Evolutionary conservation across 2,113 vertebrate species (phyloP).

Genomic region (Cariama cristata): DNA sequence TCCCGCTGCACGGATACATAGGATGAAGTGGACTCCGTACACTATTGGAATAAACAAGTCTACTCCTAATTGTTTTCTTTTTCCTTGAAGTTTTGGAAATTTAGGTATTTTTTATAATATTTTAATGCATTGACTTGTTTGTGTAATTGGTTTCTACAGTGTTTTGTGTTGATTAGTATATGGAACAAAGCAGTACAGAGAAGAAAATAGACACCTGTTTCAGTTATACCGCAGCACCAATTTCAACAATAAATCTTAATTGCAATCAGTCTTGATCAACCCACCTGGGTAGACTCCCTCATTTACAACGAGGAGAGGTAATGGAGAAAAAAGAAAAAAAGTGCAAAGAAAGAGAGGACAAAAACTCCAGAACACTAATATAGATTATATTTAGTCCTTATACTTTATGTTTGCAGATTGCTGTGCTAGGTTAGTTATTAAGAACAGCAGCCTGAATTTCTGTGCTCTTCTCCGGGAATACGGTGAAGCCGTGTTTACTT

Average conservation of each 20-base stretch:
- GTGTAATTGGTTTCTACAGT: neutral
- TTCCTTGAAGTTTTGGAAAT: neutral
- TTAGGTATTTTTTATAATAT: neutral
- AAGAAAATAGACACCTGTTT: constrained; percentile 59
- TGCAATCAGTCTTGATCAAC: constrained; percentile 61
- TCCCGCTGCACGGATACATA: neutral
- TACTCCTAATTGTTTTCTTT: neutral
- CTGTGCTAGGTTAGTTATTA: neutral
- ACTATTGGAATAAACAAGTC: neutral
- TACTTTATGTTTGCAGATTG: neutral
- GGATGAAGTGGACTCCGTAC: neutral
- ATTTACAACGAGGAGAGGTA: neutral
- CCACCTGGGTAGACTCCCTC: constrained; percentile 41
- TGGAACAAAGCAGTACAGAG: constrained; percentile 11
- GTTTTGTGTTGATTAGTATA: constrained; percentile 33
- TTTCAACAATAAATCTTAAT: constrained; percentile 63
- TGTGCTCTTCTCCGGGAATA: neutral
- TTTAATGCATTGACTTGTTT: neutral
- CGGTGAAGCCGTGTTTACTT: neutral
- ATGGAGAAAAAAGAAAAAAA: neutral
- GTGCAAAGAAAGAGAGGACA: neutral
- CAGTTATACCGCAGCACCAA: constrained; percentile 19
- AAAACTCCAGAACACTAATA: neutral
- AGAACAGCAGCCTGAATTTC: neutral
- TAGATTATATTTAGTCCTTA: neutral